These are phyloP conservation scores for Nyctereutes procyonoides DNA, from an alignment of 2,113 vertebrate genomes.

Conservation along the genomic window DNA sequence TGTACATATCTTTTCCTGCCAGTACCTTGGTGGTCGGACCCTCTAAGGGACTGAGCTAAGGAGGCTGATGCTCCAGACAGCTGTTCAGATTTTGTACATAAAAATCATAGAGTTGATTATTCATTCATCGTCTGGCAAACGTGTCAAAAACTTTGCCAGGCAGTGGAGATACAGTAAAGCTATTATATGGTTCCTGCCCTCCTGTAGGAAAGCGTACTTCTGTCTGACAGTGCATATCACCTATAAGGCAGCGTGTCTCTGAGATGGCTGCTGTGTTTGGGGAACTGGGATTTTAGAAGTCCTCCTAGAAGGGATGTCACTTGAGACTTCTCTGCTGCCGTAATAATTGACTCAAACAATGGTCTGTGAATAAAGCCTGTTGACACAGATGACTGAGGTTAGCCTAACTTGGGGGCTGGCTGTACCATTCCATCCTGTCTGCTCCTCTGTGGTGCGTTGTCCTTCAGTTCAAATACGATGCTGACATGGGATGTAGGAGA, in stretches of 20 bases:
- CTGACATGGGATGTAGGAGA: not conserved
- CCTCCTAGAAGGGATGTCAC: not conserved
- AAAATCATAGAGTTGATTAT: not conserved
- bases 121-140: not conserved
- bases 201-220: not conserved
- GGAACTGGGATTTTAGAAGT: not conserved
- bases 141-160: not conserved
- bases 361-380: not conserved
- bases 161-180: not conserved
- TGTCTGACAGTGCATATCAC: not conserved
- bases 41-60: not conserved
- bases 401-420: not conserved
- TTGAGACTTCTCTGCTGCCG: not conserved
- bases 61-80: not conserved
- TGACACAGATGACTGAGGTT: not conserved
- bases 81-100: constrained; percentile 17
- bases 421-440: not conserved
- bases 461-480: not conserved
- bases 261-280: not conserved
- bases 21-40: not conserved
- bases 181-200: not conserved
- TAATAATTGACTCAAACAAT: constrained; percentile 7
- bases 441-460: not conserved
- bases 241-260: not conserved
- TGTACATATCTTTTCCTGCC: not conserved